Base-by-base conservation (phyloP, 2,797 vertebrate genomes). In the Muscicapa striata region DNA sequence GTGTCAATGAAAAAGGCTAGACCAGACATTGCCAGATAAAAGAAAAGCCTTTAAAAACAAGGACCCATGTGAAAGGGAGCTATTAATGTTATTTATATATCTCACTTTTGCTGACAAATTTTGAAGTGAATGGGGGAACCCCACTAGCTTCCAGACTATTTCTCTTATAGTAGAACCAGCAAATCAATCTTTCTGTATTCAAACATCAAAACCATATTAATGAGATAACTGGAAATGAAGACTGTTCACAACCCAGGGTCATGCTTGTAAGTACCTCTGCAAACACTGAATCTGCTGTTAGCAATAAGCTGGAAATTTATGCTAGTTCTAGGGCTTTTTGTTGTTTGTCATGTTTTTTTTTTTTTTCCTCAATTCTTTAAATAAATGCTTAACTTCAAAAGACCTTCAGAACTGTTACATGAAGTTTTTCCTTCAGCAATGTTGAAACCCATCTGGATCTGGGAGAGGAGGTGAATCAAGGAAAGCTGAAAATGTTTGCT, bases 171-270 rank as follows among this genome's bases (percentile, higher is more conserved):
- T 13, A 77, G 61, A 89, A 84, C 9, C 17, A 68, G 19, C 5
- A 40, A 78, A 48, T 57, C 15, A 36, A 5, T n/a, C 36, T 57
- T 14, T 30, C 38, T 69, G 15, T 19, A 49, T 36, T 11, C 29
- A 83, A 85, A 59, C 21, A 46, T 8, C 17, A 49, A 48, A 86
- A n/a, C 2, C 10, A 3, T 19, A 23, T 10, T 17, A n/a, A 18
- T 0, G 1, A 73, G 3, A 2, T 32, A 67, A 75, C 27, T 30
- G 51, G 64, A 80, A 87, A 61, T 1, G 1, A 36, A 38, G 34
- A 24, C 32, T 49, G 2, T 16, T n/a, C 24, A 43, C 19, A 68
- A 30, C 5, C 10, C 18, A 64, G 11, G 11, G 19, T 20, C 54
- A 30, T 40, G 29, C 24, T 61, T 64, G 22, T 18, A n/a, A 29